phyloP scores from a whole-genome alignment of 2,888 invertebrate species.

The Strigamia transsilvanica region DNA sequence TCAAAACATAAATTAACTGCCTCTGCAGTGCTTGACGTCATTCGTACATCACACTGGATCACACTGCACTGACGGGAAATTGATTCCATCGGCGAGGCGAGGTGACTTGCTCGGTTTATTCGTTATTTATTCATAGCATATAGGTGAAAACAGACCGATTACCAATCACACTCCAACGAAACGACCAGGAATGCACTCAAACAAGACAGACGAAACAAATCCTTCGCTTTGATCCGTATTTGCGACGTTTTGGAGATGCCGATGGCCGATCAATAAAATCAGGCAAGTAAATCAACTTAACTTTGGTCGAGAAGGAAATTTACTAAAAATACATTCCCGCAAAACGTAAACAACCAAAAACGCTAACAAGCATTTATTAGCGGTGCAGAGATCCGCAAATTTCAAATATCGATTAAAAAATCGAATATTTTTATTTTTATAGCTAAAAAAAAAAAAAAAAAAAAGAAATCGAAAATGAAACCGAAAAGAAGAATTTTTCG shows the following conservation, averaged over 20 bases:
- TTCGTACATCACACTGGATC: not conserved
- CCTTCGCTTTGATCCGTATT: not conserved
- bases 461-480: not conserved
- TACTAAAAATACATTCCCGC: not conserved
- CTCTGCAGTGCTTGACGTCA: conserved; percentile 31
- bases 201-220: not conserved
- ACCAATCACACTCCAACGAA: not conserved
- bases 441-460: too few relatives aligned
- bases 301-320: not conserved
- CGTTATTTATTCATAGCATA: not conserved
- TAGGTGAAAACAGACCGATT: not conserved
- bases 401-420: too few relatives aligned
- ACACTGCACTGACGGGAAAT: conserved; percentile 8
- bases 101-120: not conserved
- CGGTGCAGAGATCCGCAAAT: too few relatives aligned
- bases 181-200: not conserved
- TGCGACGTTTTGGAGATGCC: conserved; percentile 37
- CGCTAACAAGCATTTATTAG: too few relatives aligned
- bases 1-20: conserved; percentile 6
- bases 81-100: not conserved
- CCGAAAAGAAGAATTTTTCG: not conserved
- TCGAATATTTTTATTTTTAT: too few relatives aligned
- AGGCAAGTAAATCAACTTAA: conserved; percentile 9
- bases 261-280: conserved; percentile 34
- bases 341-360: not conserved